phyloP scores from a whole-genome alignment of 1,140 invertebrate species.

The Ceratosolen solmsi region DNA sequence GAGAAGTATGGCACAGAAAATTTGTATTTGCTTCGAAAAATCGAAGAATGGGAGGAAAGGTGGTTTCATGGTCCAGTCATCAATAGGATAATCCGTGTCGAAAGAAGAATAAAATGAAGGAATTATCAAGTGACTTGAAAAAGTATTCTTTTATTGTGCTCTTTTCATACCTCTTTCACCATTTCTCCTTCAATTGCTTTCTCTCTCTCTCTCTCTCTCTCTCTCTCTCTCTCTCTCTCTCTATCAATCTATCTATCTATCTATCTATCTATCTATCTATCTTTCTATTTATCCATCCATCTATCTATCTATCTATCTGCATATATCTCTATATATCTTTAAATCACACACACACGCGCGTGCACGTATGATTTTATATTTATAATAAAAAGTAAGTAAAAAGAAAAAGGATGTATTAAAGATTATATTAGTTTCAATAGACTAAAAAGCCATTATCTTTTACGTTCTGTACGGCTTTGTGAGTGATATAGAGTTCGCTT shows the following conservation, averaged over 20 bases:
- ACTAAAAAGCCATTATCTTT: slow-evolving; percentile 40
- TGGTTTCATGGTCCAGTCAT: slow-evolving; percentile 46
- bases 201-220: not conserved
- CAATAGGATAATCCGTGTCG: slow-evolving; percentile 24
- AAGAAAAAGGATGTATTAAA: slow-evolving; percentile 15
- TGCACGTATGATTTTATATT: not conserved
- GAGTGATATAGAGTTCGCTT: slow-evolving; percentile 11
- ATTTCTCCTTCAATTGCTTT: not conserved
- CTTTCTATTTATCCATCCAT: too few species aligned
- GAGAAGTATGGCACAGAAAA: slow-evolving; percentile 33
- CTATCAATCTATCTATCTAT: too few species aligned
- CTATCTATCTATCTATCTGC: too few species aligned
- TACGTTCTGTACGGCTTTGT: slow-evolving; percentile 16
- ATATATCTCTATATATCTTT: too few species aligned
- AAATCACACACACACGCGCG: too few species aligned
- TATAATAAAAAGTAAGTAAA: not conserved
- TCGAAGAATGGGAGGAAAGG: slow-evolving; percentile 39
- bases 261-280: too few species aligned
- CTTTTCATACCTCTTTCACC: not conserved
- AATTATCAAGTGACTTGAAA: not conserved
- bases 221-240: not conserved
- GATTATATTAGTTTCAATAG: slow-evolving; percentile 42
- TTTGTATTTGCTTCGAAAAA: slow-evolving; percentile 40
- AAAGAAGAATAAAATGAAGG: slow-evolving; percentile 38
- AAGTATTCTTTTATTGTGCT: slow-evolving; percentile 20